Percentiles rank a stretch among this genome's conserved stretches.
Evolutionary conservation across 2,888 invertebrate species (phyloP).

Genomic region (Chelonus formosanus): DNA sequence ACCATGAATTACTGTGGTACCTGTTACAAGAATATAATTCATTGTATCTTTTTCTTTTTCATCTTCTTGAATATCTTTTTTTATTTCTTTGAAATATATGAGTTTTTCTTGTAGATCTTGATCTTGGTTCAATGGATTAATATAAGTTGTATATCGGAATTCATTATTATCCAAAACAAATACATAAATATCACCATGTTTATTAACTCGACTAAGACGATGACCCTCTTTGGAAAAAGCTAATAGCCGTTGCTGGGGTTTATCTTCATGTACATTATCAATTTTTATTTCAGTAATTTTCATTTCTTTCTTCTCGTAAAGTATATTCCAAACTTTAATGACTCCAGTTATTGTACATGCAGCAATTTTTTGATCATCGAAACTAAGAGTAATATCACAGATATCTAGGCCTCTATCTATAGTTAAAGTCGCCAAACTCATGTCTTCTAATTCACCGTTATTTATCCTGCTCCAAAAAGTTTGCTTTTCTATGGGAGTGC

Average conservation of each 20-base stretch:
- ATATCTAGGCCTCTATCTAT: constrained; percentile 51
- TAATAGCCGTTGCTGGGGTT: constrained; percentile 30
- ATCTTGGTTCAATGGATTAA: constrained; percentile 44
- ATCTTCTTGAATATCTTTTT: constrained; percentile 31
- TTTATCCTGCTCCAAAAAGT: constrained; percentile 51
- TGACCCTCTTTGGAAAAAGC: constrained; percentile 45
- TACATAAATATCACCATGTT: constrained; percentile 49
- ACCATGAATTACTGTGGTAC: constrained; percentile 35
- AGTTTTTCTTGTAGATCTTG: constrained; percentile 40
- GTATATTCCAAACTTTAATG: constrained; percentile 52
- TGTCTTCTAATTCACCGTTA: constrained; percentile 45
- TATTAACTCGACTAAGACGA: constrained; percentile 54
- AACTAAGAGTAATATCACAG: constrained; percentile 39
- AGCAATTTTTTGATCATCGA: constrained; percentile 48
- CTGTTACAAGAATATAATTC: constrained; percentile 37
- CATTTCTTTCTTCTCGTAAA: no score
- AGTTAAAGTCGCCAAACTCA: constrained; percentile 48
- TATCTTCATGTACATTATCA: no score
- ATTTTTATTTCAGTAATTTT: no score
- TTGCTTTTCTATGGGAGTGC: constrained; percentile 58
- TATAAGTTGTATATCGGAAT: constrained; percentile 36
- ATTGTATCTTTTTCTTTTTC: constrained; percentile 44
- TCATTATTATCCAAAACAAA: constrained; percentile 27
- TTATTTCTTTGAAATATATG: constrained; percentile 49
- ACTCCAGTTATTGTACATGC: constrained; percentile 53